These are phyloP conservation scores for Ophthalmolycus amberensis DNA, from an alignment of 2,113 vertebrate genomes.

Conservation along the genomic window DNA sequence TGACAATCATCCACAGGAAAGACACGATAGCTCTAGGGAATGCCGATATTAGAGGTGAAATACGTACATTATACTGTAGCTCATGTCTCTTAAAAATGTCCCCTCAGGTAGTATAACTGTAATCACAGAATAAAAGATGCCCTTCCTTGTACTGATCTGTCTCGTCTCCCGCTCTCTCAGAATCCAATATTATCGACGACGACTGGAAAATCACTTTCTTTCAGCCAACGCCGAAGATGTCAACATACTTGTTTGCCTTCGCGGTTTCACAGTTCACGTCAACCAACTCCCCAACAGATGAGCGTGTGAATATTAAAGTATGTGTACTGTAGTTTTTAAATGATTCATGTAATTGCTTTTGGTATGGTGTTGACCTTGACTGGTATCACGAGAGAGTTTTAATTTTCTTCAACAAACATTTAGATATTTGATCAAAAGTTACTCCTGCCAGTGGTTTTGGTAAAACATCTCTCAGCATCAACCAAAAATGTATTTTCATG, in stretches of 20 bases:
- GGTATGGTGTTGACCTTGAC: not conserved
- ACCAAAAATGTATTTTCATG: not conserved
- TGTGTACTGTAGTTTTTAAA: slow-evolving; percentile 17
- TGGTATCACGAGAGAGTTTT: not conserved
- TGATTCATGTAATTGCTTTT: not conserved
- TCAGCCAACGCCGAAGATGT: slow-evolving; percentile 74
- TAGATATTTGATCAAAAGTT: no score
- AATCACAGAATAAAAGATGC: not conserved
- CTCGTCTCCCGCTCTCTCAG: slow-evolving; percentile 40
- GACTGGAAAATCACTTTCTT: slow-evolving; percentile 69
- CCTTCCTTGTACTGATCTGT: not conserved
- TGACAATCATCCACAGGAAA: slow-evolving; percentile 83
- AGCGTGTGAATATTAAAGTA: slow-evolving; percentile 27
- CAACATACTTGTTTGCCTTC: slow-evolving; percentile 83
- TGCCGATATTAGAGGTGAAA: not conserved
- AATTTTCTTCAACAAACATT: not conserved
- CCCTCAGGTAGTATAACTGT: not conserved
- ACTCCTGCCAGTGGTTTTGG: not conserved
- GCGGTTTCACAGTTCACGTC: slow-evolving; percentile 48
- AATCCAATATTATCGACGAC: accelerated
- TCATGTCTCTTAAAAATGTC: not conserved
- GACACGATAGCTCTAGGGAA: slow-evolving; percentile 80
- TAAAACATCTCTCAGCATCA: not conserved
- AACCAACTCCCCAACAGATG: accelerated
- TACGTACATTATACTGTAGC: not conserved